Evolutionary conservation across 2,888 invertebrate genomes (phyloP).

Genomic region (Tineola bisselliella): DNA sequence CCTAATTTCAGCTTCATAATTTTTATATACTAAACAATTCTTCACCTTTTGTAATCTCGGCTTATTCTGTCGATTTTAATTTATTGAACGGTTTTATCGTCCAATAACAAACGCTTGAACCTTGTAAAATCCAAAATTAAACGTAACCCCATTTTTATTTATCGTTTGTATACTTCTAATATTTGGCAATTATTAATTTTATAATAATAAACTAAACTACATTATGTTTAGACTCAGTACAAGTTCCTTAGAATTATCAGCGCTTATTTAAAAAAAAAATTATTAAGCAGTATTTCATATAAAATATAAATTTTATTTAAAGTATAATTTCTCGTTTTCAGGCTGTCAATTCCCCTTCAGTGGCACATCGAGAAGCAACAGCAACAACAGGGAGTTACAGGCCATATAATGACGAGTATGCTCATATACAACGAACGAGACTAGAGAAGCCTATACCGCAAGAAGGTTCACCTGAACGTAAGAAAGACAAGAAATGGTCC

Average conservation of each 20-base stretch:
- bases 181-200: neutral
- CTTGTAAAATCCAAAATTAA: neutral
- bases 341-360: conserved; percentile 63
- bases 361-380: conserved; percentile 51
- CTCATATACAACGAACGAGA: conserved; percentile 38
- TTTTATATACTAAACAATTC: conserved; percentile 5
- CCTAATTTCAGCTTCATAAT: neutral
- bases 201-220: neutral
- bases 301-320: neutral
- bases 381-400: conserved; percentile 39
- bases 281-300: no score
- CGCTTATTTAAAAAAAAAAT: no score
- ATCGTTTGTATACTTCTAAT: neutral
- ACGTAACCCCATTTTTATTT: neutral
- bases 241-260: neutral
- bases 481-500: conserved; percentile 81
- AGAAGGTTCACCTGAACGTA: conserved; percentile 49
- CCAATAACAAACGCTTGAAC: neutral
- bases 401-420: conserved; percentile 53
- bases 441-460: conserved; percentile 39
- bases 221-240: no score
- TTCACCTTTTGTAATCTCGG: conserved; percentile 5
- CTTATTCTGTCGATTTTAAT: neutral
- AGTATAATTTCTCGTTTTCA: conserved; percentile 33
- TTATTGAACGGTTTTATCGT: conserved; percentile 4